Percentiles rank a stretch among this genome's conserved stretches.
These are phyloP conservation scores for Seriola quinqueradiata DNA, from an alignment of 2,113 vertebrate genomes.

Conservation along the genomic window DNA sequence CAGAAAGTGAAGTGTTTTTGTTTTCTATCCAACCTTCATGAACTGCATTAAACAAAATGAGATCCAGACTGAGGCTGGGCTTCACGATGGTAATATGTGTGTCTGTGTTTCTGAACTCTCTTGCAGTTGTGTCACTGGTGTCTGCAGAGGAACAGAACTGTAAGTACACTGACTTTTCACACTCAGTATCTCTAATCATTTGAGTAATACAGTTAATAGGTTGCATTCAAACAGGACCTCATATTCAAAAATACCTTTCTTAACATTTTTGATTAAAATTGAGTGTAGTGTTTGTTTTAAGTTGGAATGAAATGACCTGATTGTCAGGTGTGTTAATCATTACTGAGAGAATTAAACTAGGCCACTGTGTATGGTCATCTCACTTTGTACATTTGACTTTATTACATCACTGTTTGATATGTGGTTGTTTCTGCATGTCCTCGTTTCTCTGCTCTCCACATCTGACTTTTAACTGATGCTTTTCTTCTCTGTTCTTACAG, in stretches of 20 bases:
- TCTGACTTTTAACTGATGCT: conserved; percentile 18
- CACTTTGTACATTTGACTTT: conserved; percentile 39
- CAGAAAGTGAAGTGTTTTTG: not conserved
- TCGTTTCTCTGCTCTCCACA: conserved; percentile 1
- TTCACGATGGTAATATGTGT: not conserved
- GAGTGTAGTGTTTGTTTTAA: not conserved
- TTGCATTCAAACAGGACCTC: not conserved
- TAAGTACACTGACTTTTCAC: conserved; percentile 51
- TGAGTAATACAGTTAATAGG: not conserved
- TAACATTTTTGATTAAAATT: not conserved
- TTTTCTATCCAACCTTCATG: not conserved
- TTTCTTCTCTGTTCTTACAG: conserved; percentile 52
- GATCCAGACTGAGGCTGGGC: not conserved
- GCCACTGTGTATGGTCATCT: conserved; percentile 18
- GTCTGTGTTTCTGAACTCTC: conserved; percentile 26
- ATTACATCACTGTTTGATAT: not conserved
- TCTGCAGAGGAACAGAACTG: conserved; percentile 77
- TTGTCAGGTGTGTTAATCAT: conserved; percentile 39
- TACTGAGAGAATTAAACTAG: conserved; percentile 28
- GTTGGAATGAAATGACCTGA: conserved; percentile 23
- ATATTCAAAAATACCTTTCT: not conserved
- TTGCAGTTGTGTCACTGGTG: conserved; percentile 81
- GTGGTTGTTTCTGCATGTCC: conserved; percentile 12
- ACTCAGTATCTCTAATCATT: not conserved
- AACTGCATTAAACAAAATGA: not conserved